phyloP scores from a whole-genome alignment of 2,888 invertebrate genomes.

The Callyntrura guangdongensis region DNA sequence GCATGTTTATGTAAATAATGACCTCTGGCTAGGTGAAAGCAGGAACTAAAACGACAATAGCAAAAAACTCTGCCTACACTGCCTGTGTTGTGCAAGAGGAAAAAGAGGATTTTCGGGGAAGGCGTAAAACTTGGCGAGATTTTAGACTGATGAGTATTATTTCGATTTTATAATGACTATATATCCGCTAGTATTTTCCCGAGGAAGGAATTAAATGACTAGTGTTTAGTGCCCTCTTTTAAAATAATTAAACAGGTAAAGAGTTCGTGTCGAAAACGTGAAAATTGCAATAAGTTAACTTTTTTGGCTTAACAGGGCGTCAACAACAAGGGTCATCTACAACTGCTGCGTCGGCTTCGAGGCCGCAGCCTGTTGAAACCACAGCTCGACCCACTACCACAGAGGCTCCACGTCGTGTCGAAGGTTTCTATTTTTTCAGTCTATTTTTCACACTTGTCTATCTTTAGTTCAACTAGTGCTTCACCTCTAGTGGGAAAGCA shows the following conservation, averaged over 20 bases:
- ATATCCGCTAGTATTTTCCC: no score
- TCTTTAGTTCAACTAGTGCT: not conserved
- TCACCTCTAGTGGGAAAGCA: no score
- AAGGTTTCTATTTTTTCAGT: conserved; percentile 58
- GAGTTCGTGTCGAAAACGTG: not conserved
- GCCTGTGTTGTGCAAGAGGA: no score
- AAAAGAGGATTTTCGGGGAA: no score
- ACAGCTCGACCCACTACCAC: conserved; percentile 44
- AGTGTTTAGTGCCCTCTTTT: no score
- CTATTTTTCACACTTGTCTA: not conserved
- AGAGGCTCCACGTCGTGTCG: conserved; percentile 60
- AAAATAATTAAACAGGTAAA: not conserved
- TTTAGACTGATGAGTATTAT: not conserved
- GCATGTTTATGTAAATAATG: no score
- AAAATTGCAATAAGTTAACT: not conserved
- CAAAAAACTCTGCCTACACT: no score
- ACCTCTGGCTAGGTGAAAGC: no score
- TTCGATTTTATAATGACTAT: not conserved
- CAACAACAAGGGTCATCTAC: conserved; percentile 46
- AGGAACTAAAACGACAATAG: no score
- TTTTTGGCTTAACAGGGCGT: conserved; percentile 41
- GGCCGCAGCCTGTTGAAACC: conserved; percentile 33
- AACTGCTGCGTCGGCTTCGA: conserved; percentile 40
- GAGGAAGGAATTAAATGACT: not conserved
- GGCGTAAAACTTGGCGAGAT: no score